Conservation (phyloP, 2,113 vertebrate species). For the Gallinago media region DNA sequence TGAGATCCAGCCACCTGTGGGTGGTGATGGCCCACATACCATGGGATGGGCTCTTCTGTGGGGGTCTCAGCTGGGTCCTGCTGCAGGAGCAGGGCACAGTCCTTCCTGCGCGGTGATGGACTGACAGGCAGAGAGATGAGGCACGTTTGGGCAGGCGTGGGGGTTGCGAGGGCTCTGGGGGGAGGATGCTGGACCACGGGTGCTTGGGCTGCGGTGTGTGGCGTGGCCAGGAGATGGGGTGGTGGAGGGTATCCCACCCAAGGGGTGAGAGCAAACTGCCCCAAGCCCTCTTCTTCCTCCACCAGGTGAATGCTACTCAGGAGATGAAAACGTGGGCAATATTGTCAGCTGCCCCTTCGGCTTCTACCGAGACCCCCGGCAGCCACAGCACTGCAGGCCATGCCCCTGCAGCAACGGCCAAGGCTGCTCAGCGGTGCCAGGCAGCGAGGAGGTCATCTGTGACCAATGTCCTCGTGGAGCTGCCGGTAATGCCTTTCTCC, state of each 20-base stretch:
- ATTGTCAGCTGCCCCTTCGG: conserved; percentile 75
- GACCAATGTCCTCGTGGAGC: conserved; percentile 82
- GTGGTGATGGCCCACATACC: too few relatives aligned
- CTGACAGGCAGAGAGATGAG: not conserved
- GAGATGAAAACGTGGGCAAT: conserved; percentile 77
- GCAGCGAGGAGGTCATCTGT: conserved; percentile 75
- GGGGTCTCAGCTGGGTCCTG: not conserved
- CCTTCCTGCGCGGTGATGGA: accelerated
- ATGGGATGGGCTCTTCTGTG: accelerated
- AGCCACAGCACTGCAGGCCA: conserved; percentile 63
- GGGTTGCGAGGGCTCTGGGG: accelerated
- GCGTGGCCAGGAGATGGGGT: not conserved
- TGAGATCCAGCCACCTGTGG: not conserved
- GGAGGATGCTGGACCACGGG: not conserved
- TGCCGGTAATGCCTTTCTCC: conserved; percentile 75
- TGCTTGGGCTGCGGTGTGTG: not conserved
- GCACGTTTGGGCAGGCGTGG: accelerated
- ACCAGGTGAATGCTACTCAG: conserved; percentile 86
- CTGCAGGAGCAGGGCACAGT: not conserved
- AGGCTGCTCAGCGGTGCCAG: conserved; percentile 77
- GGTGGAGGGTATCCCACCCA: not conserved
- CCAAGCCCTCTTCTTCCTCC: not conserved
- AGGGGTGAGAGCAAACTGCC: not conserved
- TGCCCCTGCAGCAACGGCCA: conserved; percentile 83
- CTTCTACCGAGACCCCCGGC: conserved; percentile 79